Evolutionary conservation across 2,797 vertebrate genomes (phyloP).

Genomic region (Sebastiscus albofasciatus): DNA sequence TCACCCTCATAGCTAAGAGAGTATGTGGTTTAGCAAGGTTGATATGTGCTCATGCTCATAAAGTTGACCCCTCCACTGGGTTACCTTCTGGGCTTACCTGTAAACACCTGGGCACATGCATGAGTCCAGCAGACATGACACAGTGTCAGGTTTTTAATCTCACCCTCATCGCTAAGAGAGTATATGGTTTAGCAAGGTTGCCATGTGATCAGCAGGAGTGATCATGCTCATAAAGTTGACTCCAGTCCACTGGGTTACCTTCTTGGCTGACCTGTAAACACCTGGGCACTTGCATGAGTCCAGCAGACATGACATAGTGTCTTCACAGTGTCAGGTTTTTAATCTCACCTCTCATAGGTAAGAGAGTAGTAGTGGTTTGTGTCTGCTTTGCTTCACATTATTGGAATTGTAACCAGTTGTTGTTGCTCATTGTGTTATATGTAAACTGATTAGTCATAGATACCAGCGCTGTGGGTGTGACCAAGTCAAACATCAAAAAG

Average conservation of each 20-base stretch:
- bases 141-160: background rate
- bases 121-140: background rate
- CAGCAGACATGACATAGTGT: background rate
- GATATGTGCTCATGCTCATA: constrained; percentile 3
- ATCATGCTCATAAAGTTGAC: background rate
- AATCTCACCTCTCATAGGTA: background rate
- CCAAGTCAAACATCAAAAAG: constrained; percentile 38
- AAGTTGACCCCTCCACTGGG: background rate
- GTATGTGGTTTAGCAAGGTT: background rate
- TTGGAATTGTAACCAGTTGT: background rate
- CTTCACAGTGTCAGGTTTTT: background rate
- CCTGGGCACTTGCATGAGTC: background rate
- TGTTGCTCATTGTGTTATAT: background rate
- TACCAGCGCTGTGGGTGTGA: constrained; percentile 38
- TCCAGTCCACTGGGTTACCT: background rate
- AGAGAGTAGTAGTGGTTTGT: background rate
- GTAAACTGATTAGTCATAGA: background rate
- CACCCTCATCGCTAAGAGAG: background rate
- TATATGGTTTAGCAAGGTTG: background rate
- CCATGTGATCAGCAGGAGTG: constrained; percentile 5
- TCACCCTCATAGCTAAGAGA: background rate
- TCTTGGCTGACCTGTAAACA: background rate
- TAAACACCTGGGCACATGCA: background rate
- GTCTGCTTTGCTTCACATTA: background rate
- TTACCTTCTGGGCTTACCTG: background rate